A percentile compares a stretch with the other conserved stretches of the same genome.
phyloP scores from a whole-genome alignment of 2,797 vertebrate species.

The Pseudochaenichthys georgianus region DNA sequence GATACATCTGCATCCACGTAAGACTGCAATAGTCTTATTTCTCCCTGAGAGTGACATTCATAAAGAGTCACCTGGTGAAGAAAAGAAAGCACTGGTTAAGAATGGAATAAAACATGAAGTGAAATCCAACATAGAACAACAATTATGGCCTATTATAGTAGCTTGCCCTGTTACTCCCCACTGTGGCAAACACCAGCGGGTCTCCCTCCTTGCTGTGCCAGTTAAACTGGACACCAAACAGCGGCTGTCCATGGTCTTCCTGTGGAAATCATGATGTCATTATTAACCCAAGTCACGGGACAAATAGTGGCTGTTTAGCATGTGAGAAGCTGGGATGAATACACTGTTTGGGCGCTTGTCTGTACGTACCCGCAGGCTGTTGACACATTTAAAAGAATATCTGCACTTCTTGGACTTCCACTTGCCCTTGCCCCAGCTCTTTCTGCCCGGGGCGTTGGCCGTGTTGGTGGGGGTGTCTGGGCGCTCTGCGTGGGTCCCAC shows the following conservation, averaged over 20 bases:
- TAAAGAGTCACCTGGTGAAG: constrained; percentile 93
- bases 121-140: not conserved
- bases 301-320: rapidly evolving
- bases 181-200: constrained; percentile 97
- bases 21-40: constrained; percentile 94
- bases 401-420: constrained; percentile 99
- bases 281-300: not conserved
- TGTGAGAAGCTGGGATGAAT: not conserved
- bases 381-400: constrained; percentile 99
- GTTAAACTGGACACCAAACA: constrained; percentile 99
- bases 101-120: not conserved
- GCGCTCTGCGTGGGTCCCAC: constrained; percentile 94
- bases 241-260: constrained; percentile 97
- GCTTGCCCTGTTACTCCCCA: constrained; percentile 97
- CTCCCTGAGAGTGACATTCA: constrained; percentile 98
- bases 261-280: constrained; percentile 52
- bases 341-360: rapidly evolving
- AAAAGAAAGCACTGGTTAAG: not conserved
- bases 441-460: constrained; percentile 93
- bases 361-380: constrained; percentile 93
- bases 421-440: constrained; percentile 99
- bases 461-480: constrained; percentile 98
- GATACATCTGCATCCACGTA: constrained; percentile 99
- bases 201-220: constrained; percentile 99
- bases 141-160: constrained; percentile 4